Conservation (phyloP, 2,113 vertebrate species). For the Cynopterus brachyotis region DNA sequence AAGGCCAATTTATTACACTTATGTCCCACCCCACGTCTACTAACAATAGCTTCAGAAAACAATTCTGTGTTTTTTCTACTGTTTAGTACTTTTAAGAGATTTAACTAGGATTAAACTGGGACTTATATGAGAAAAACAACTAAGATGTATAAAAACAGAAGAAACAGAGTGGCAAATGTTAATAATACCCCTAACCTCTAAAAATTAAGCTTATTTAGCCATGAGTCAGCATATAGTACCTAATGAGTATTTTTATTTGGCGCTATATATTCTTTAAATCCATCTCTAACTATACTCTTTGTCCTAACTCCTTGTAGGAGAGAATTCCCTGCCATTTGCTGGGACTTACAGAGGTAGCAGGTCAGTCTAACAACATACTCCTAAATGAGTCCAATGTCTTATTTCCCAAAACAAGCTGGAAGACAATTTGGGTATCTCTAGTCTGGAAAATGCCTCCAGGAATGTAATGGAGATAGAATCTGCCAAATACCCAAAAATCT, state of each 20-base stretch:
- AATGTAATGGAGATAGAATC: not conserved
- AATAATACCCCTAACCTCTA: not conserved
- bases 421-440: not conserved
- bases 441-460: not conserved
- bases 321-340: not conserved
- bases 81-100: not conserved
- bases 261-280: conserved; percentile 12
- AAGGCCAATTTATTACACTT: not conserved
- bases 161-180: not conserved
- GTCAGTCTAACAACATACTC: not conserved
- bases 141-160: not conserved
- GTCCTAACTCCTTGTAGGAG: not conserved
- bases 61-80: conserved; percentile 2
- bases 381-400: not conserved
- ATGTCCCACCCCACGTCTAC: not conserved
- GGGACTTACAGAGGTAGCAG: not conserved
- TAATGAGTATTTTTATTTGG: not conserved
- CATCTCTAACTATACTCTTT: not conserved
- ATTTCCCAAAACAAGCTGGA: not conserved
- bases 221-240: not conserved
- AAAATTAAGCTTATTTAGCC: conserved; percentile 13
- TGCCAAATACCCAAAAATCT: not conserved
- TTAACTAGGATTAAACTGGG: conserved; percentile 20
- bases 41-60: conserved; percentile 48
- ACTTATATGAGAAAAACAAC: conserved; percentile 32